phyloP scores from a whole-genome alignment of 1,140 invertebrate species.

The Drosophila equinoxialis region DNA sequence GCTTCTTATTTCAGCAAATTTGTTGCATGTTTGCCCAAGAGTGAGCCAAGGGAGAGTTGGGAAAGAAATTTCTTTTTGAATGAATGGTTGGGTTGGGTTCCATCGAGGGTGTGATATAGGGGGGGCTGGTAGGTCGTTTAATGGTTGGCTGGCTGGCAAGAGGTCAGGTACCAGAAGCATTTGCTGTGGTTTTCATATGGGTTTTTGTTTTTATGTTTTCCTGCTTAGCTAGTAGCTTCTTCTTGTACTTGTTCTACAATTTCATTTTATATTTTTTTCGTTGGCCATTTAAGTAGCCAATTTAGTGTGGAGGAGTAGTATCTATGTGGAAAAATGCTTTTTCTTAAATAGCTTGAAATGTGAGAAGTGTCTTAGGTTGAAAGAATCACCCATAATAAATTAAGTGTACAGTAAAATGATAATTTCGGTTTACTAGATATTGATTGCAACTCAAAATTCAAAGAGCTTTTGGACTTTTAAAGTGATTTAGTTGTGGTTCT shows the following conservation, averaged over 20 bases:
- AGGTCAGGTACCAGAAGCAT: slow-evolving; percentile 20
- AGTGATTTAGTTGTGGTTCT: too few species aligned
- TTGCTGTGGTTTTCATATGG: slow-evolving; percentile 27
- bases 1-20: slow-evolving; percentile 59
- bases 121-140: background rate
- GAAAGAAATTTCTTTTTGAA: background rate
- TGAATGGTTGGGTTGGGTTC: background rate
- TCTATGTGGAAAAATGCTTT: slow-evolving; percentile 8
- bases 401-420: background rate
- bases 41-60: background rate
- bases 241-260: slow-evolving; percentile 26
- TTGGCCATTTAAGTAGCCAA: slow-evolving; percentile 28
- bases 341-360: slow-evolving; percentile 19
- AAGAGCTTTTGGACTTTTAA: too few species aligned
- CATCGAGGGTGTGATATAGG: background rate
- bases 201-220: slow-evolving; percentile 31
- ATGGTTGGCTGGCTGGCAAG: too few species aligned
- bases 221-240: background rate
- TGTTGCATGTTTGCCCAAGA: slow-evolving; percentile 25
- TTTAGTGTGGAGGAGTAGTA: slow-evolving; percentile 31
- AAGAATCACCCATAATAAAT: background rate
- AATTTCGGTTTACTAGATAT: too few species aligned
- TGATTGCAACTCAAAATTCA: too few species aligned
- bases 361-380: too few species aligned
- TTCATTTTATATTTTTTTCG: slow-evolving; percentile 37